These are phyloP conservation scores for Clistopyga incitator DNA, from an alignment of 2,888 invertebrate genomes.

Conservation along the genomic window DNA sequence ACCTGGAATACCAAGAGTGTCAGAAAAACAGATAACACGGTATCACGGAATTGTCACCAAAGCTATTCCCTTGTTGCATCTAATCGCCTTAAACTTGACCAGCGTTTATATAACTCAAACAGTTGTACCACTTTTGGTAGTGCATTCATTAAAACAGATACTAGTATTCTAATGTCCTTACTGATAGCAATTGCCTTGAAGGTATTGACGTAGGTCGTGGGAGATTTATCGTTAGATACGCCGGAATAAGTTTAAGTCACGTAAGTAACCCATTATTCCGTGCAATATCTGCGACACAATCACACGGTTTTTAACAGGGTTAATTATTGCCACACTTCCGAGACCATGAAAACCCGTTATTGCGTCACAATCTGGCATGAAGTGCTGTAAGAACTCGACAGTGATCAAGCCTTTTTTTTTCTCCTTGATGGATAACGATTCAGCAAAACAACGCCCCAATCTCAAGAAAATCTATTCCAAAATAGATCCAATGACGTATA, in stretches of 20 bases:
- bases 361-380: conserved; percentile 13
- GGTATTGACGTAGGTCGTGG: conserved; percentile 20
- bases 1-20: neutral
- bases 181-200: conserved; percentile 9
- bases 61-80: neutral
- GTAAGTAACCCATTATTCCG: neutral
- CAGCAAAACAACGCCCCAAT: neutral
- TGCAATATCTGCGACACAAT: neutral
- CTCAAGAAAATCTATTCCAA: neutral
- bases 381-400: neutral
- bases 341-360: conserved; percentile 35
- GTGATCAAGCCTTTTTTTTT: neutral
- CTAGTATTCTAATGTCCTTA: conserved; percentile 12
- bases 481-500: neutral
- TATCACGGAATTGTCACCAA: no score
- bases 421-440: neutral
- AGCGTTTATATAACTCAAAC: neutral
- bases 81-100: neutral
- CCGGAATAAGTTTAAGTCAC: conserved; percentile 21
- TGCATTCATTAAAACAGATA: conserved; percentile 15
- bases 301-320: conserved; percentile 7
- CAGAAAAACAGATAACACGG: neutral
- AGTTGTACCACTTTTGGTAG: neutral
- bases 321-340: conserved; percentile 49
- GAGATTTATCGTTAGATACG: neutral